Evolutionary conservation across 2,113 vertebrate genomes (phyloP).

Genomic region (Sardina pilchardus): DNA sequence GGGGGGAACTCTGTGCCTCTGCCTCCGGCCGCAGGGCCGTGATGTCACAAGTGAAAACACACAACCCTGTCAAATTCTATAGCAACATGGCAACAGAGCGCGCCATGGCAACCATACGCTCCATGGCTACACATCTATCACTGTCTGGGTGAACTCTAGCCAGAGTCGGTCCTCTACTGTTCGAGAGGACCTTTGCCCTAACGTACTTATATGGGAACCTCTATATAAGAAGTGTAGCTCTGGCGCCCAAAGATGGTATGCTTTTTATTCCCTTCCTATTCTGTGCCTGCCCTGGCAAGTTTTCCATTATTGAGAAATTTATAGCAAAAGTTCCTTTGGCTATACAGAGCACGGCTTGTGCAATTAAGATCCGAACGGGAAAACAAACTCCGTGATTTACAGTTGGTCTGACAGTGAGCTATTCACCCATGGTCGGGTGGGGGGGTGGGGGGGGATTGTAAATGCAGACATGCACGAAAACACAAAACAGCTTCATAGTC

Average conservation of each 20-base stretch:
- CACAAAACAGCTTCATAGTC: background rate
- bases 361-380: background rate
- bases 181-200: background rate
- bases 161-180: no score
- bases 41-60: conserved; percentile 14
- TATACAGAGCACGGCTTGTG: conserved; percentile 4
- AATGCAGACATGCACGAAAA: background rate
- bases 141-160: background rate
- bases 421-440: background rate
- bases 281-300: background rate
- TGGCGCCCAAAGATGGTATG: background rate
- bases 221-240: background rate
- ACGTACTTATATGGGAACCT: background rate
- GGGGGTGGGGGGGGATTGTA: background rate
- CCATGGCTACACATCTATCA: background rate
- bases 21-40: background rate
- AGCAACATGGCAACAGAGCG: background rate
- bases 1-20: conserved; percentile 8
- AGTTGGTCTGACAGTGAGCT: background rate
- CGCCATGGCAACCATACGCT: background rate
- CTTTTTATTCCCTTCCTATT: background rate
- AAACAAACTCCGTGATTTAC: conserved; percentile 8
- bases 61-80: conserved; percentile 8
- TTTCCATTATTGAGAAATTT: background rate
- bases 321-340: conserved; percentile 12